Percentiles rank a stretch among this genome's conserved stretches.
Evolutionary conservation across 64 coral and sea anemone species (phyloP).

Genomic region (Pocillopora damicornis): DNA sequence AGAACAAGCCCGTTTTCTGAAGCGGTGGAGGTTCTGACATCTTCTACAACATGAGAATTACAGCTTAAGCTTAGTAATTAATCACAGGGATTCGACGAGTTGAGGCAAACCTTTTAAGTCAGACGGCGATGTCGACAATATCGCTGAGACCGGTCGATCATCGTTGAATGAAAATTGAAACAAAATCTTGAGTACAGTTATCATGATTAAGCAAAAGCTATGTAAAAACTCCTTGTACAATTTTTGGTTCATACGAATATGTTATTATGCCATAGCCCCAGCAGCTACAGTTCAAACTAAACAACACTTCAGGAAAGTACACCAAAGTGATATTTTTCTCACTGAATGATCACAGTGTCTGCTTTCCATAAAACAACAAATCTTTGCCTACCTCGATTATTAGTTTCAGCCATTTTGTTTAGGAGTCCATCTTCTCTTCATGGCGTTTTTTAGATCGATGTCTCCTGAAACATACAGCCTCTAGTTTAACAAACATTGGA

Average conservation of each 20-base stretch:
- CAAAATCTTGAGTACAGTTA: background rate
- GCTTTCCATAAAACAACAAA: background rate
- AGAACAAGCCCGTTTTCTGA: constrained; percentile 57
- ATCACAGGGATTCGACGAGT: background rate
- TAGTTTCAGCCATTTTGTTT: constrained; percentile 24
- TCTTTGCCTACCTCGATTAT: constrained; percentile 29
- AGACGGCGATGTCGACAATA: background rate
- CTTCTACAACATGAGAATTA: constrained; percentile 22
- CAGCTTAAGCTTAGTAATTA: background rate
- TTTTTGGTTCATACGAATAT: background rate
- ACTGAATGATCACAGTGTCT: too few relatives aligned
- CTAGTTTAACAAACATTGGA: background rate
- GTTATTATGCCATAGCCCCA: background rate
- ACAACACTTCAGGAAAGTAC: background rate
- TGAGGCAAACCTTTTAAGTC: background rate
- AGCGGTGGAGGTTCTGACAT: constrained; percentile 11
- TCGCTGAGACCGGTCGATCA: background rate
- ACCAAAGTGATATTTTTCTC: too few relatives aligned
- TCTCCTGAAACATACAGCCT: constrained; percentile 1
- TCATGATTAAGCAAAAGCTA: background rate
- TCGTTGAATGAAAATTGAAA: background rate
- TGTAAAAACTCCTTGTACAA: background rate
- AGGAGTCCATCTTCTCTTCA: constrained; percentile 12
- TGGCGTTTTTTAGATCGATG: background rate
- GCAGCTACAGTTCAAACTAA: background rate